phyloP scores from a whole-genome alignment of 2,113 vertebrate species.

The Otocyon megalotis region DNA sequence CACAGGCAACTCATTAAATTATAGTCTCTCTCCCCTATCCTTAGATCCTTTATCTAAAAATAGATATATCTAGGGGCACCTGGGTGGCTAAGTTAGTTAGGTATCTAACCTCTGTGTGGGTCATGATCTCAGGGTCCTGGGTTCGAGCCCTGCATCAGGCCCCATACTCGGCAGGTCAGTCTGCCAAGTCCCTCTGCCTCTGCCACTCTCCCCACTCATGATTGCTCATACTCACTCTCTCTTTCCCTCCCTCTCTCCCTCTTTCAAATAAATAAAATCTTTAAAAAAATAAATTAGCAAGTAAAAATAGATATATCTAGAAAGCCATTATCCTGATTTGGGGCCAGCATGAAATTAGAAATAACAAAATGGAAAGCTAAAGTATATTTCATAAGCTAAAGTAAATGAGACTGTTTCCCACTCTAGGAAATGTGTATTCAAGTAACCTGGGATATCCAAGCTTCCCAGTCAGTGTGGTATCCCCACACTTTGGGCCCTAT shows the following conservation, averaged over 20 bases:
- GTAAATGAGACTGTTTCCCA: conserved; percentile 31
- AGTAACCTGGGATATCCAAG: not conserved
- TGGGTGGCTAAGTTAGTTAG: not conserved
- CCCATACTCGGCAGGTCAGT: not conserved
- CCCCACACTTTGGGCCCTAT: not conserved
- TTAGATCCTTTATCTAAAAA: conserved; percentile 34
- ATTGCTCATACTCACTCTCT: not conserved
- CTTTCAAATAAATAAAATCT: not conserved
- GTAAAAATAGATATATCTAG: not conserved
- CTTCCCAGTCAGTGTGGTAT: not conserved
- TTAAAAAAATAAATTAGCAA: no score
- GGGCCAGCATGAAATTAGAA: not conserved
- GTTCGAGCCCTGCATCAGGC: not conserved
- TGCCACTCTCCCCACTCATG: not conserved
- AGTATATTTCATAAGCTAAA: conserved; percentile 48
- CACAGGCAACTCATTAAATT: conserved; percentile 21
- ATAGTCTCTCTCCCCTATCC: not conserved
- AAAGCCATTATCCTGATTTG: conserved; percentile 25
- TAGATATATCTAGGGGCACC: not conserved
- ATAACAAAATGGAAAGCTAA: not conserved
- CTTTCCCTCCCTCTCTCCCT: not conserved
- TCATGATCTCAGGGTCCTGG: not conserved
- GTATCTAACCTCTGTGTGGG: not conserved
- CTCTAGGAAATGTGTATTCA: conserved; percentile 6
- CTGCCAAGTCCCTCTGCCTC: not conserved